phyloP scores from a whole-genome alignment of 2,113 vertebrate species.

The Tinamus guttatus region DNA sequence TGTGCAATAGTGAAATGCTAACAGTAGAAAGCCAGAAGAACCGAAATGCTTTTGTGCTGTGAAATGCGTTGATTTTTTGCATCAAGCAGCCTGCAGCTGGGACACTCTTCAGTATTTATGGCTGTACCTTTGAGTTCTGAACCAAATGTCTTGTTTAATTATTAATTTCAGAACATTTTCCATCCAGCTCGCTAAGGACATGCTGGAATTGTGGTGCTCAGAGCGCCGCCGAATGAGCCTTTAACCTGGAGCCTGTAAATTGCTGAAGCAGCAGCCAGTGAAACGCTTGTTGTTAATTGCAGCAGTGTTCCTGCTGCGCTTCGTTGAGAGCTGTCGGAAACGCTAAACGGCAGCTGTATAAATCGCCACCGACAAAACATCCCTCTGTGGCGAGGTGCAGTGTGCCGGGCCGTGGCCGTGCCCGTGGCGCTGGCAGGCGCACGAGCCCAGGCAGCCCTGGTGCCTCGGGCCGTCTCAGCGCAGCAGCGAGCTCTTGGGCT shows the following conservation, averaged over 20 bases:
- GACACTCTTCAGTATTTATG: background rate
- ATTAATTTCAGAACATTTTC: background rate
- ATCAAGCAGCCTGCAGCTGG: background rate
- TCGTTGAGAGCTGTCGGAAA: background rate
- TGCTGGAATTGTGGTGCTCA: background rate
- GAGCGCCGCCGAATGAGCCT: background rate
- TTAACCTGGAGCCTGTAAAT: background rate
- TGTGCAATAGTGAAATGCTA: background rate
- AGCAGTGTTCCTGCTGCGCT: background rate
- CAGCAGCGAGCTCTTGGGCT: fast-evolving
- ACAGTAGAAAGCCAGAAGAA: background rate
- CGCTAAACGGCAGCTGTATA: background rate
- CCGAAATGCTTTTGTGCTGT: background rate
- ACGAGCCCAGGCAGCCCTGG: background rate
- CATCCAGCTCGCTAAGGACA: background rate
- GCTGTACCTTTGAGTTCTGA: background rate
- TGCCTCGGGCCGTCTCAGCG: background rate
- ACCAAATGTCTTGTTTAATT: background rate
- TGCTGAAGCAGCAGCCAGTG: constrained; percentile 31
- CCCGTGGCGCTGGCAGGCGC: fast-evolving
- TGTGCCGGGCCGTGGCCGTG: fast-evolving
- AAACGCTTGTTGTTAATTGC: background rate
- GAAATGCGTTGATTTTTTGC: background rate
- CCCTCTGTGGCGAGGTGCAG: background rate
- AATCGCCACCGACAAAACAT: background rate